A percentile compares a stretch with the other conserved stretches of the same genome.
Conservation (phyloP, 1,140 invertebrate species). For the Calosoma granatense region DNA sequence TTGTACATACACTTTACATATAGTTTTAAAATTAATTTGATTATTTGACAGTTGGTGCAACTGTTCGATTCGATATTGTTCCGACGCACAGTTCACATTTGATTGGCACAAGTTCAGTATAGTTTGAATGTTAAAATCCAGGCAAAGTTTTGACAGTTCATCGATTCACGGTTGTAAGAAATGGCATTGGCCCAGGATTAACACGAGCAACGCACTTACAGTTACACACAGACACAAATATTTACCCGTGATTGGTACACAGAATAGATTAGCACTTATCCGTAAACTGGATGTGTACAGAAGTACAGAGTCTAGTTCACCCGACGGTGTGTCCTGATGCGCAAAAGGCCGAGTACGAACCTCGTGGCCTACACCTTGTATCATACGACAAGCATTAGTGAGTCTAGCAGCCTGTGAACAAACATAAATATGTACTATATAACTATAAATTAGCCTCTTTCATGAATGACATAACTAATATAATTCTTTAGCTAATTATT, state of each 20-base stretch:
- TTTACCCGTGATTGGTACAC: slow-evolving; percentile 55
- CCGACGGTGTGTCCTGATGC: slow-evolving; percentile 60
- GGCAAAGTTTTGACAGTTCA: no score
- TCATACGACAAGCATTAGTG: slow-evolving; percentile 57
- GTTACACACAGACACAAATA: slow-evolving; percentile 55
- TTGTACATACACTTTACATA: neutral
- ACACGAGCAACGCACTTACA: slow-evolving; percentile 42
- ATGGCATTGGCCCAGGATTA: slow-evolving; percentile 58
- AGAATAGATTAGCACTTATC: slow-evolving; percentile 60
- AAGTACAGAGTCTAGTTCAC: slow-evolving; percentile 66
- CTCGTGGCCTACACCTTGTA: slow-evolving; percentile 63
- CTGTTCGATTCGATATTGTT: no score
- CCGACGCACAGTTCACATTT: no score
- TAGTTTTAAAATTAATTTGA: no score
- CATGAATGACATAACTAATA: no score
- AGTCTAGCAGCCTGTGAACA: slow-evolving; percentile 62
- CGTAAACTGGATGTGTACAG: slow-evolving; percentile 62
- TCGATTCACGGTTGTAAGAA: slow-evolving; percentile 26
- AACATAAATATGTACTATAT: slow-evolving; percentile 1
- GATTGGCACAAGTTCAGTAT: no score
- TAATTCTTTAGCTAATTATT: no score
- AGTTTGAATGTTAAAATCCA: no score
- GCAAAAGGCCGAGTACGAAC: slow-evolving; percentile 65
- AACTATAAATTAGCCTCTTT: no score
- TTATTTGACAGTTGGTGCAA: no score